These are phyloP conservation scores for Syngnathus scovelli DNA, from an alignment of 2,113 vertebrate genomes.

Conservation along the genomic window DNA sequence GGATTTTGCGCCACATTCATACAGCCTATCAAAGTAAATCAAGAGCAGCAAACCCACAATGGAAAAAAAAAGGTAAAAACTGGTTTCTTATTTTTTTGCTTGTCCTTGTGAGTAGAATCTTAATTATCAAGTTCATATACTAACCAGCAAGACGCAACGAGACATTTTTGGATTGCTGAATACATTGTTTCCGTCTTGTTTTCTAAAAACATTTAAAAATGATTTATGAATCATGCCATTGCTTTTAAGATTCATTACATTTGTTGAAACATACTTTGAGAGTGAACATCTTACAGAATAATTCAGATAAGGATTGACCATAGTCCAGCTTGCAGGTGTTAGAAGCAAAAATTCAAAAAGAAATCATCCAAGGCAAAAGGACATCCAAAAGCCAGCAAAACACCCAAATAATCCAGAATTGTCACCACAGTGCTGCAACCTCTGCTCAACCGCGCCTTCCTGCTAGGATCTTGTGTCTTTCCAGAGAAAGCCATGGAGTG, in stretches of 20 bases:
- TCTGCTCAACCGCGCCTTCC: conserved; percentile 19
- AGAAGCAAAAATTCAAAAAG: background rate
- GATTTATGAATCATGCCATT: too few relatives aligned
- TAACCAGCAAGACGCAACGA: too few relatives aligned
- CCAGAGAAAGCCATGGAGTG: conserved; percentile 56
- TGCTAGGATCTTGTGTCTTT: conserved; percentile 40
- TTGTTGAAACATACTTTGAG: conserved; percentile 28
- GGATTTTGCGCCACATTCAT: background rate
- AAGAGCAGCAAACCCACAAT: too few relatives aligned
- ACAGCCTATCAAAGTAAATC: background rate
- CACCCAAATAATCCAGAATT: conserved; percentile 23
- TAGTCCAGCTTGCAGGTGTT: conserved; percentile 4
- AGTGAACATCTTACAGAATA: conserved; percentile 12
- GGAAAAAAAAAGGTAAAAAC: too few relatives aligned
- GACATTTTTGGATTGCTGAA: too few relatives aligned
- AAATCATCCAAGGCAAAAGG: conserved; percentile 2
- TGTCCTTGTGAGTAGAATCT: too few relatives aligned
- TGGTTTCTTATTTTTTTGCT: too few relatives aligned
- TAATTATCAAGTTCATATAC: too few relatives aligned
- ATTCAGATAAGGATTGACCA: conserved; percentile 9
- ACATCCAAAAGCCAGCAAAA: background rate
- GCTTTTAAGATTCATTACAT: background rate
- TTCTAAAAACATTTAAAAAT: too few relatives aligned
- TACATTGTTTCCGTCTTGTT: too few relatives aligned
- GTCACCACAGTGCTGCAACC: conserved; percentile 14